Percentiles rank a stretch among this genome's conserved stretches.
Evolutionary conservation across 2,888 invertebrate genomes (phyloP).

Genomic region (Clanis bilineata): DNA sequence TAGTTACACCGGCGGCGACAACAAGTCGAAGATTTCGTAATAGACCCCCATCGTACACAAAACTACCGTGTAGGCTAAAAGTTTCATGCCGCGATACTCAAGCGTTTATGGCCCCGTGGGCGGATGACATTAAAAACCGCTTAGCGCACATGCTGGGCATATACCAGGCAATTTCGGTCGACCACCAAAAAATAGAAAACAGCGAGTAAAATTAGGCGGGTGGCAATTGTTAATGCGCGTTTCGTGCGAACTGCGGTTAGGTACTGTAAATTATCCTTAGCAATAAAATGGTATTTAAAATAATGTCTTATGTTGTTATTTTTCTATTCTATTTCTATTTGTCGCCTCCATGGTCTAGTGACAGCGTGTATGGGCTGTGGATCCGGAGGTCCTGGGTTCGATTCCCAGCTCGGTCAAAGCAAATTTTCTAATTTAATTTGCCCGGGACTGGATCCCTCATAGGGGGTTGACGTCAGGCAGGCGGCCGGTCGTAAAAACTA

Average conservation of each 20-base stretch:
- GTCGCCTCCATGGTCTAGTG: too few species aligned
- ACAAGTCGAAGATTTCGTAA: background rate
- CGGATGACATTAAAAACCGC: constrained; percentile 73
- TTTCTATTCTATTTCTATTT: too few species aligned
- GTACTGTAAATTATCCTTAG: constrained; percentile 13
- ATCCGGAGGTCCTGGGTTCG: too few species aligned
- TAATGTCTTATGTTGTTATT: too few species aligned
- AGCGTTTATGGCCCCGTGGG: constrained; percentile 51
- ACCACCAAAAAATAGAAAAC: constrained; percentile 26
- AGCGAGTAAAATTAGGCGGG: constrained; percentile 20
- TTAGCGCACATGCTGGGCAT: constrained; percentile 52
- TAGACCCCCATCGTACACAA: background rate
- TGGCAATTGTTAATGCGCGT: constrained; percentile 14
- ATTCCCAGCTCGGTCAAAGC: too few species aligned
- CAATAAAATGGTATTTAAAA: background rate
- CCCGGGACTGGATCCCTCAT: too few species aligned
- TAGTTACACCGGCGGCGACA: too few species aligned
- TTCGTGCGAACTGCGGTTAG: constrained; percentile 15
- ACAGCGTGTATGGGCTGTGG: too few species aligned
- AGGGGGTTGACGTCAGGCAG: too few species aligned
- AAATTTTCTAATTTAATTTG: too few species aligned
- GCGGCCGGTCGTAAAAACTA: too few species aligned
- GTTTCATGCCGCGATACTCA: constrained; percentile 47
- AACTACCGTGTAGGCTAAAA: constrained; percentile 32
- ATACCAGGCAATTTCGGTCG: constrained; percentile 31